Evolutionary conservation across 2,888 invertebrate species (phyloP).

Genomic region (Atherix ibis): DNA sequence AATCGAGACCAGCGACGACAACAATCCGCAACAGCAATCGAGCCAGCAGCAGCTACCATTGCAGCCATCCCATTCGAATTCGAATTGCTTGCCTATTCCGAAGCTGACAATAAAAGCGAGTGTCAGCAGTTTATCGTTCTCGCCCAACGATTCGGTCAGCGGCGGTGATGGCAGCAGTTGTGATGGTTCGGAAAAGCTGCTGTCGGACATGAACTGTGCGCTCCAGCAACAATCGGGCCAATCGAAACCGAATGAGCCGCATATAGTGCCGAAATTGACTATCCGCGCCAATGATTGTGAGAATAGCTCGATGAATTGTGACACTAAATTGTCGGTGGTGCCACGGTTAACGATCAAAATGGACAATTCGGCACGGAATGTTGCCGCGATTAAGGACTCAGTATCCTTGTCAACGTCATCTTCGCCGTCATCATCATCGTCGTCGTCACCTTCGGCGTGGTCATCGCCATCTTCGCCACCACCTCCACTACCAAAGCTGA

Average conservation of each 20-base stretch:
- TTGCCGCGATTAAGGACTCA: conserved; percentile 4
- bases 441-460: conserved; percentile 3
- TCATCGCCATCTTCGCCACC: conserved; percentile 9
- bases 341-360: conserved; percentile 32
- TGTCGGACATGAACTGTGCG: neutral
- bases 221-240: conserved; percentile 2
- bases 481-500: conserved; percentile 40
- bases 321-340: conserved; percentile 22
- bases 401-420: conserved; percentile 5
- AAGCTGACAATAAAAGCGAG: conserved; percentile 17
- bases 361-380: conserved; percentile 12
- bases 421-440: conserved; percentile 4
- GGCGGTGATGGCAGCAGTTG: neutral
- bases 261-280: conserved; percentile 31
- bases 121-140: neutral
- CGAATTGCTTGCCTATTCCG: conserved; percentile 15
- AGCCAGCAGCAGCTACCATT: neutral
- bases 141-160: no score
- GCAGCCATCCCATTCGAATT: neutral
- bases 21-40: neutral
- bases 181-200: conserved; percentile 1
- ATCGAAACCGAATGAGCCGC: conserved; percentile 17
- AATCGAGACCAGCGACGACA: conserved; percentile 1
- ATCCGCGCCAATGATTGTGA: conserved; percentile 21
- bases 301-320: conserved; percentile 14